phyloP scores from a whole-genome alignment of 2,888 invertebrate species.

The Allolobophora icterica region DNA sequence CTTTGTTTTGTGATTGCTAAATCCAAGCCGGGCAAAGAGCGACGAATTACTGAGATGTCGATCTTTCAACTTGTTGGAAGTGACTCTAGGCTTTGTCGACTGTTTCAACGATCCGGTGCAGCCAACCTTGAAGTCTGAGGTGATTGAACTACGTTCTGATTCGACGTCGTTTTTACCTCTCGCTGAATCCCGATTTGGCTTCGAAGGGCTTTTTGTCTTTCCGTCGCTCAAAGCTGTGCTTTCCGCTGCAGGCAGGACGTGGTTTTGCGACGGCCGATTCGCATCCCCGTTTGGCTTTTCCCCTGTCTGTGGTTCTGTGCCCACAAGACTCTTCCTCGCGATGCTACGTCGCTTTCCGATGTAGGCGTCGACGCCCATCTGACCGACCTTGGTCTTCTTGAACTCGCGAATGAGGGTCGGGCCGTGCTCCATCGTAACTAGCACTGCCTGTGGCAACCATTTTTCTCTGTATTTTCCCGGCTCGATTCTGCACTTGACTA shows the following conservation, averaged over 20 bases:
- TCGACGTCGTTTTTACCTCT: background rate
- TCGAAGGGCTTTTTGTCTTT: background rate
- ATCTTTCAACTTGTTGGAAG: background rate
- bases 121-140: background rate
- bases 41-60: background rate
- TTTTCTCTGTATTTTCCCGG: slow-evolving; percentile 28
- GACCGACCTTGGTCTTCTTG: slow-evolving; percentile 37
- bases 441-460: slow-evolving; percentile 27
- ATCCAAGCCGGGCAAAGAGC: background rate
- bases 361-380: slow-evolving; percentile 39
- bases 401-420: slow-evolving; percentile 24
- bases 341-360: slow-evolving; percentile 39
- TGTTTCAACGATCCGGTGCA: background rate
- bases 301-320: background rate
- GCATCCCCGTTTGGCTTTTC: background rate
- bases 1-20: background rate
- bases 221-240: background rate
- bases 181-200: background rate
- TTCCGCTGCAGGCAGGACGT: background rate
- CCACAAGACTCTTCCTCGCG: background rate
- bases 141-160: background rate
- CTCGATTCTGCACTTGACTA: slow-evolving; percentile 33
- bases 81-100: background rate
- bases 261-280: background rate
- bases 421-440: slow-evolving; percentile 1